phyloP scores from a whole-genome alignment of 1,140 invertebrate genomes.

The Pemphigus obesinymphae region DNA sequence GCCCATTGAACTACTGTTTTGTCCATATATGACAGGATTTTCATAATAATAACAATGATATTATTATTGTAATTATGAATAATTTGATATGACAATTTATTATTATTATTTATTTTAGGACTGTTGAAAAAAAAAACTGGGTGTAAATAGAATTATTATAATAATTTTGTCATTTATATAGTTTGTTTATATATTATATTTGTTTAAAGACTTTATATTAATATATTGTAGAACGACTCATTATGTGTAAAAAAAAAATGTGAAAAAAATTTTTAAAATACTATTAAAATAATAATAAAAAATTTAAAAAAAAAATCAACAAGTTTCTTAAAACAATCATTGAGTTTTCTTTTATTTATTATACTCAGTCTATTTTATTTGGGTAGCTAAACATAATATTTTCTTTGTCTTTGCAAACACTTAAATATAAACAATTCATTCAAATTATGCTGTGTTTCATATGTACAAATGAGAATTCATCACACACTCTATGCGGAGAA shows the following conservation, averaged over 20 bases:
- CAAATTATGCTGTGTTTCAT: not conserved
- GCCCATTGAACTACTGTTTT: not conserved
- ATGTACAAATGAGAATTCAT: conserved; percentile 9
- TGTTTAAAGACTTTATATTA: conserved; percentile 39
- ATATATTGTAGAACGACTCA: conserved; percentile 32
- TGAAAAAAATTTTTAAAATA: too few relatives aligned
- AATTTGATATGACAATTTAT: not conserved
- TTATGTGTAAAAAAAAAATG: conserved; percentile 25
- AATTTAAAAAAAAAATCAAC: conserved; percentile 2
- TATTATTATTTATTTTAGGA: conserved; percentile 39
- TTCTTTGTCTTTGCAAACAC: not conserved
- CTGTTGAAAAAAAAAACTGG: conserved; percentile 5
- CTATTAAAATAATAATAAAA: not conserved
- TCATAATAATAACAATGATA: not conserved
- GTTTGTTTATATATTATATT: conserved; percentile 42
- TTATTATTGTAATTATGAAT: conserved; percentile 19
- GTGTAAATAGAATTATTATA: conserved; percentile 39
- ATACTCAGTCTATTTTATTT: not conserved
- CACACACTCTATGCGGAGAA: not conserved
- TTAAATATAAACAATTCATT: not conserved
- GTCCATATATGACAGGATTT: not conserved
- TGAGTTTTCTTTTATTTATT: conserved; percentile 12
- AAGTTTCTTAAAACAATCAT: conserved; percentile 22
- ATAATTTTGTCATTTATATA: conserved; percentile 40
- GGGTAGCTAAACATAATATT: not conserved